A percentile compares a stretch with the other conserved stretches of the same genome.
Evolutionary conservation across 2,888 invertebrate species (phyloP).

Genomic region (Drosophila hamatofila): DNA sequence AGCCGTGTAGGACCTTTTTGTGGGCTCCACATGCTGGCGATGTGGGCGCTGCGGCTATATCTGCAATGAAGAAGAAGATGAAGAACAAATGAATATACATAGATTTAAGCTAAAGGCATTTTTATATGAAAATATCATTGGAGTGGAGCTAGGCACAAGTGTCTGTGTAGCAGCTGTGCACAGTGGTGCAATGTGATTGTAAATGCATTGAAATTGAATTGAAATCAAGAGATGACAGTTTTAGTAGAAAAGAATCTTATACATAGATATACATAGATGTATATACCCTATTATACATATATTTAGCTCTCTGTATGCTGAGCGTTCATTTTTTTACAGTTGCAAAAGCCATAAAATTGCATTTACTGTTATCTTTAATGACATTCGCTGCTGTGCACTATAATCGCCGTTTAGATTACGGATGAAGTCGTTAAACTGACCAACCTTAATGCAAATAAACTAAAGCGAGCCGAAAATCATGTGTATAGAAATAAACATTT

Average conservation of each 20-base stretch:
- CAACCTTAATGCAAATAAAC: not conserved
- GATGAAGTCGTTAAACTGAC: constrained; percentile 2
- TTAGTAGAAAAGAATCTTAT: not conserved
- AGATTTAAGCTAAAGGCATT: not conserved
- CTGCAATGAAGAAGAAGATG: constrained; percentile 68
- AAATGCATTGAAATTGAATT: not conserved
- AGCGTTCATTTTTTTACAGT: not conserved
- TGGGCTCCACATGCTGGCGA: constrained; percentile 86
- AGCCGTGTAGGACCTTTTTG: constrained; percentile 86
- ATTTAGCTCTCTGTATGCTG: not conserved
- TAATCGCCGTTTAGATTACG: not conserved
- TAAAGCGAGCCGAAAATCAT: not conserved
- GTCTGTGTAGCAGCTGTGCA: constrained; percentile 6
- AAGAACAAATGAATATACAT: not conserved
- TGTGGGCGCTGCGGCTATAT: constrained; percentile 80
- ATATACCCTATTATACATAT: not conserved
- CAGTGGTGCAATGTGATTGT: not conserved
- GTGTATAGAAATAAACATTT: not conserved
- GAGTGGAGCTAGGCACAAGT: not conserved
- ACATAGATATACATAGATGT: not conserved
- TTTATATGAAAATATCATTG: not conserved
- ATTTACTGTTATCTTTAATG: not conserved
- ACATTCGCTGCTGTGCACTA: not conserved
- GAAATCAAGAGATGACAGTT: not conserved
- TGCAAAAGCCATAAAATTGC: not conserved